A percentile compares a stretch with the other conserved stretches of the same genome.
Conservation (phyloP, 2,797 vertebrate species). For the Sebastiscus albofasciatus region DNA sequence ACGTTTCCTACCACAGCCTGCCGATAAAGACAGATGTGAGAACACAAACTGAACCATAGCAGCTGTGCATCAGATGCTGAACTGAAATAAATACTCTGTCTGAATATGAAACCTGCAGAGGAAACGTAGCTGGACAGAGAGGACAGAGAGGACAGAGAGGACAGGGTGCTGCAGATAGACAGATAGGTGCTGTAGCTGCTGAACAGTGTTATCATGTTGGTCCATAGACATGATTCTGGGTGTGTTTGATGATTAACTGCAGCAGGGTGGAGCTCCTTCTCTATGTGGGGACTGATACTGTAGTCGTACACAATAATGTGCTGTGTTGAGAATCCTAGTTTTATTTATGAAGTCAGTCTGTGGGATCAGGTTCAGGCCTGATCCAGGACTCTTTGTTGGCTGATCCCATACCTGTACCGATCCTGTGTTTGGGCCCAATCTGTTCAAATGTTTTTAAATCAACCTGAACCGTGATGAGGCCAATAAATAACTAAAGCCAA, state of each 20-base stretch:
- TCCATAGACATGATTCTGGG: conserved; percentile 50
- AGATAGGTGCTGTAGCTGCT: conserved; percentile 31
- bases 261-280: conserved; percentile 30
- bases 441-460: not conserved
- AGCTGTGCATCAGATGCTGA: not conserved
- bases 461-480: not conserved
- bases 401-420: not conserved
- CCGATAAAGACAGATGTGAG: not conserved
- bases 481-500: not conserved
- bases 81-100: not conserved
- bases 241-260: conserved; percentile 46
- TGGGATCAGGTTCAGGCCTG: not conserved
- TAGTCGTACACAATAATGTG: not conserved
- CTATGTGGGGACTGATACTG: not conserved
- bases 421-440: not conserved
- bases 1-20: not conserved
- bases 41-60: not conserved
- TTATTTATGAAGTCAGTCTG: not conserved
- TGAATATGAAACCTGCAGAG: not conserved
- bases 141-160: too few relatives aligned
- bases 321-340: not conserved
- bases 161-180: not conserved
- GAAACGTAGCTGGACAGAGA: not conserved
- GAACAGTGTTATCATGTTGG: conserved; percentile 65
- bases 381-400: not conserved